These are phyloP conservation scores for Vanessa atalanta DNA, from an alignment of 1,140 invertebrate species.

Conservation along the genomic window DNA sequence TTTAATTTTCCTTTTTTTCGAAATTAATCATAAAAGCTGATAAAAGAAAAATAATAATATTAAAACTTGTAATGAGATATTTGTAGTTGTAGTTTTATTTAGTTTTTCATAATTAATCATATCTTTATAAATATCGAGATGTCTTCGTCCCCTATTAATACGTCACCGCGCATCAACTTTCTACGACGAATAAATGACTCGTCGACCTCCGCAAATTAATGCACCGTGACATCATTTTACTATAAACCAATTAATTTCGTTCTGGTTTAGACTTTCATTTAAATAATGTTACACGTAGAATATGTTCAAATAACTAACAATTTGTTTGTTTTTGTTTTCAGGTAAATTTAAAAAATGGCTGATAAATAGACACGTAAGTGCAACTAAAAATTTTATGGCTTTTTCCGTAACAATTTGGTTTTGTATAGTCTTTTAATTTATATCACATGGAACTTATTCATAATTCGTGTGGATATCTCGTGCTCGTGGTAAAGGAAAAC, in stretches of 20 bases:
- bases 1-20: neutral
- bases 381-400: neutral
- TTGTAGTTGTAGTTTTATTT: constrained; percentile 4
- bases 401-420: no score
- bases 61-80: neutral
- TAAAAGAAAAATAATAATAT: neutral
- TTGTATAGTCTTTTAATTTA: no score
- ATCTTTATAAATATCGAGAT: constrained; percentile 17
- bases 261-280: neutral
- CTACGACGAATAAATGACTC: constrained; percentile 16
- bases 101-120: constrained; percentile 27
- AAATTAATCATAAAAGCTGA: neutral
- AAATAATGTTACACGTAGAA: neutral
- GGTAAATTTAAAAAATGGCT: constrained; percentile 47
- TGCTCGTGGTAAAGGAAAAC: no score
- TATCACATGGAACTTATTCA: no score
- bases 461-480: no score
- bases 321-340: constrained; percentile 55
- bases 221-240: constrained; percentile 33
- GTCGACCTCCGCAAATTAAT: constrained; percentile 30
- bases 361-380: constrained; percentile 28
- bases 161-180: constrained; percentile 23
- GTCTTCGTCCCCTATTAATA: constrained; percentile 20
- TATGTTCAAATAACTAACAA: neutral
- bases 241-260: constrained; percentile 21